phyloP scores from a whole-genome alignment of 2,113 vertebrate species.

The Crotalus tigris region DNA sequence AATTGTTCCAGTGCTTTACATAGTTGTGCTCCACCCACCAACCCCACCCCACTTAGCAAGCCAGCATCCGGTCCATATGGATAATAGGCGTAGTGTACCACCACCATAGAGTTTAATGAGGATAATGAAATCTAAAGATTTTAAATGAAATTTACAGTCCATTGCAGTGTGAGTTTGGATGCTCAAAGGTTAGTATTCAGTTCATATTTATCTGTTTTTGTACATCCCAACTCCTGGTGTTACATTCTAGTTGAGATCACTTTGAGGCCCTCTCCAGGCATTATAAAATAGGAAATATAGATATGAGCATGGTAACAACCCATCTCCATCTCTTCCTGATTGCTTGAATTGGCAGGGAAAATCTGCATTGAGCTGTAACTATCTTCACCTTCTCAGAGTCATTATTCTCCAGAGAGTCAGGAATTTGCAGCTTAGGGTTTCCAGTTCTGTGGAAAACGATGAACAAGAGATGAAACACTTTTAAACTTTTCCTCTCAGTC shows the following conservation, averaged over 20 bases:
- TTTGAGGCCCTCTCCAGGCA: not conserved
- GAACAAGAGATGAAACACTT: not conserved
- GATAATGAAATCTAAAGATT: constrained; percentile 2
- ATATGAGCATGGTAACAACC: not conserved
- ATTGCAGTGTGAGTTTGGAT: not conserved
- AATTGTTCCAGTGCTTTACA: too few species aligned
- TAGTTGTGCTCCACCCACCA: too few species aligned
- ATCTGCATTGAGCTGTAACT: not conserved
- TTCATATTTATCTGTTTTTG: not conserved
- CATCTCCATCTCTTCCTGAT: not conserved
- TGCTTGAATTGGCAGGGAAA: not conserved
- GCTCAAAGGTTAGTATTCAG: not conserved
- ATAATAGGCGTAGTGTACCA: too few species aligned
- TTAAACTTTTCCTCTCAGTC: not conserved
- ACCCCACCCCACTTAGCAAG: too few species aligned
- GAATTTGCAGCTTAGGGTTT: not conserved
- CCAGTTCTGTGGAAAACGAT: not conserved
- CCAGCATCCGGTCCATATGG: too few species aligned
- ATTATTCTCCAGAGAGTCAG: not conserved
- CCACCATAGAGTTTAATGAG: not conserved
- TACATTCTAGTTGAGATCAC: not conserved
- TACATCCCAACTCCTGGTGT: not conserved
- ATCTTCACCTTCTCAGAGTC: not conserved
- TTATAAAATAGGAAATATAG: not conserved
- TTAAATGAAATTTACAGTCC: not conserved